These are phyloP conservation scores for Xylocopa sonorina DNA, from an alignment of 1,140 invertebrate genomes.

Conservation along the genomic window DNA sequence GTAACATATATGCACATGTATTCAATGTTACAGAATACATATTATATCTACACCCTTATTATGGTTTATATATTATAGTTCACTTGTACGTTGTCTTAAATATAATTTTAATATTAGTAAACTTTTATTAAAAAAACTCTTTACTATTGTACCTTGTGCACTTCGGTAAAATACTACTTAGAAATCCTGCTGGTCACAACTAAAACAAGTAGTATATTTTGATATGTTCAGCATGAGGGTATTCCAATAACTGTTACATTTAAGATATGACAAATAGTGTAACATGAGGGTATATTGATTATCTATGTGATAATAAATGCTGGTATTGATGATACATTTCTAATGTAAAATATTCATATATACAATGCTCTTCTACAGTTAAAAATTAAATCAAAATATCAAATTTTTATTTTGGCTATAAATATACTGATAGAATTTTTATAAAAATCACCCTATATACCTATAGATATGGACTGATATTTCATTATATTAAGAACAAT, in stretches of 20 bases:
- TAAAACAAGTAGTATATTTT: constrained; percentile 1
- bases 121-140: neutral
- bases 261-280: constrained; percentile 6
- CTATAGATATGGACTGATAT: too few relatives aligned
- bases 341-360: neutral
- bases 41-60: neutral
- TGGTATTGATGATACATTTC: constrained; percentile 4
- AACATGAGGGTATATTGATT: constrained; percentile 30
- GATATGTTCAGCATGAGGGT: constrained; percentile 15
- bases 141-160: neutral
- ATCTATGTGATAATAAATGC: constrained; percentile 16
- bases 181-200: neutral
- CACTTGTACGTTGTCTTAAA: neutral
- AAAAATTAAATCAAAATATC: too few relatives aligned
- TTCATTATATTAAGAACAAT: neutral
- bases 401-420: too few relatives aligned
- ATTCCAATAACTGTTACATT: constrained; percentile 18
- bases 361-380: neutral
- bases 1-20: constrained; percentile 41
- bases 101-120: neutral
- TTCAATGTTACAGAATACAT: constrained; percentile 51
- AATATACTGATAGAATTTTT: too few relatives aligned
- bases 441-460: too few relatives aligned
- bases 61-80: neutral
- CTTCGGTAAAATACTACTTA: constrained; percentile 3